These are phyloP conservation scores for Rhagologus leucostigma DNA, from an alignment of 2,113 vertebrate genomes.

Conservation along the genomic window DNA sequence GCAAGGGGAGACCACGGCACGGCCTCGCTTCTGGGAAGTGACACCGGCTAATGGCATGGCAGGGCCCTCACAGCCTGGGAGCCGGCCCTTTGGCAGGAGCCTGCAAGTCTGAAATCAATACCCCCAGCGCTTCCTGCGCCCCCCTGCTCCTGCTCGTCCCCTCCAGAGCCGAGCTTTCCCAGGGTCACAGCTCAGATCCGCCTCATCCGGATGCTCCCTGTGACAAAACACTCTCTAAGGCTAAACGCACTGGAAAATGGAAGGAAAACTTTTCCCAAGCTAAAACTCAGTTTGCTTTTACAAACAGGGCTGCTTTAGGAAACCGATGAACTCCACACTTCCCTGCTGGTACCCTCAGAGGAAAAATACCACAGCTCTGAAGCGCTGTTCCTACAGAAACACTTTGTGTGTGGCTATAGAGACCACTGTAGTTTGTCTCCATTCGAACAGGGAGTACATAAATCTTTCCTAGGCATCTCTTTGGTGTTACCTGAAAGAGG, in stretches of 20 bases:
- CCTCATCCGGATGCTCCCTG: background rate
- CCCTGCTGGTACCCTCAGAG: background rate
- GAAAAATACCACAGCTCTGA: background rate
- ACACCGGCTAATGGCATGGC: background rate
- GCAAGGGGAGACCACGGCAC: background rate
- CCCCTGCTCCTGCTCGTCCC: background rate
- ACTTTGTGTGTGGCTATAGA: background rate
- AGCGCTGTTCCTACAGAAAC: background rate
- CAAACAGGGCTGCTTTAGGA: background rate
- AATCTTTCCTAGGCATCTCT: background rate
- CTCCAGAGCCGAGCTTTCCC: background rate
- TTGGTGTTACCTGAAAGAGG: background rate
- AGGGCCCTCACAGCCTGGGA: background rate
- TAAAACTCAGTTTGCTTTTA: background rate
- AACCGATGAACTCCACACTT: background rate
- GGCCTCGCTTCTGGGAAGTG: background rate
- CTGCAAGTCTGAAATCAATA: conserved; percentile 7
- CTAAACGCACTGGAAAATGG: rapidly evolving
- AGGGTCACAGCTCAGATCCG: background rate
- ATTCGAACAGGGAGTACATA: background rate
- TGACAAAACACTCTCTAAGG: background rate
- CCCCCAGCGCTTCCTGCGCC: background rate
- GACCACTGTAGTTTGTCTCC: background rate
- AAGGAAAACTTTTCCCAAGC: background rate
- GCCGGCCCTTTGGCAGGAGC: background rate